Base-by-base conservation (phyloP, 2,797 vertebrate species). In the Callimico goeldii region DNA sequence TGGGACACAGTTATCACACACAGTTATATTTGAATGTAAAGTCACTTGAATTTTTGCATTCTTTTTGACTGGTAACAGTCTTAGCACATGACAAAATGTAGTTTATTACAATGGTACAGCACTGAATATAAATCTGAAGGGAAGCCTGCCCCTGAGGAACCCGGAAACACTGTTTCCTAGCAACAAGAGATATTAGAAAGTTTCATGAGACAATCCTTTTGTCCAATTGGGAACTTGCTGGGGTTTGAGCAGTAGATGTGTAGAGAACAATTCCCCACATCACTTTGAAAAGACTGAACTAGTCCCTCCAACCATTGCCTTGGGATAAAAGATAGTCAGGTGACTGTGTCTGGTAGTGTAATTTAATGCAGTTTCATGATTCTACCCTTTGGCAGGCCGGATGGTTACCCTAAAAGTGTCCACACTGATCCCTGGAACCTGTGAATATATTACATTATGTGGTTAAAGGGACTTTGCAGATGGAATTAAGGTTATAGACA, bases 181-280 rank as follows among this genome's bases (percentile, higher is more conserved):
- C 52, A 94, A 92, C 80, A 30, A 61, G 20, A 22, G 39, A 43
- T 75, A n/a, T 46, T 80, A 55, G n/a, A 88, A 58, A 88, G 57
- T 98, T 96, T 95, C 52, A 64, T 43, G 81, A 89, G 50, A 91
- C 30, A 72, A 79, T 87, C 48, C 14, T 97, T 98, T 96, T 84
- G 96, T 84, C 97, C 89, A 55, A 2, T 48, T 88, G 77, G 67
- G 64, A 93, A 7, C 14, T 96, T 96, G 55, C 87, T 88, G 36
- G 46, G 24, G 19, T 96, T 36, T 0, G 6, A 91, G 73, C 30
- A 96, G 90, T 92, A 91, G 48, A 90, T 88, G 92, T 52, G 14
- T 94, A 81, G 52, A 96, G 50, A n/a, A 61, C 39, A 83, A 4
- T 91, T 97, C 22, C 24, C 41, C 14, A 64, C 6, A 24, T 17